Conservation (phyloP, 2,797 vertebrate species). For the Sebastes hubbsi region DNA sequence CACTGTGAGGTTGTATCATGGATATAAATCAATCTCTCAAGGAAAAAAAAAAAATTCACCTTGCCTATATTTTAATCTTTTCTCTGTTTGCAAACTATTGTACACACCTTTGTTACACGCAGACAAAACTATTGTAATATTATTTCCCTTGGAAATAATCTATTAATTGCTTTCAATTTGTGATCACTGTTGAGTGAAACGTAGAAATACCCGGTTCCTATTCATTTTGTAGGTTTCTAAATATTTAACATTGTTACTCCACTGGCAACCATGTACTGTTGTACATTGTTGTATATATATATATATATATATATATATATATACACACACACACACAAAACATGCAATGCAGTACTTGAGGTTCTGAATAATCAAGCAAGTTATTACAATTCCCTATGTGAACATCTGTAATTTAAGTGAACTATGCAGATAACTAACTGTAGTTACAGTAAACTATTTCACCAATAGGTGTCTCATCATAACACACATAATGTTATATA, state of each 20-base stretch:
- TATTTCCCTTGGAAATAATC: background rate
- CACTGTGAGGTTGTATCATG: background rate
- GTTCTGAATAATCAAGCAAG: too few relatives aligned
- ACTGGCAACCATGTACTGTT: background rate
- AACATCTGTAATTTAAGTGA: background rate
- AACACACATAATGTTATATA: background rate
- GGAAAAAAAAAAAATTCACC: background rate
- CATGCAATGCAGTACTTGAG: too few relatives aligned
- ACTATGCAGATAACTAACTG: background rate
- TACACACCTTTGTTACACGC: background rate
- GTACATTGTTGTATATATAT: background rate
- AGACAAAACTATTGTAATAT: background rate
- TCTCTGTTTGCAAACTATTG: background rate
- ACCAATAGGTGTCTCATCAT: background rate
- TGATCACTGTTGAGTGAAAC: background rate
- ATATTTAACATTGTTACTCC: background rate
- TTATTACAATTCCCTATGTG: background rate
- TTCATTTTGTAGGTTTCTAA: background rate
- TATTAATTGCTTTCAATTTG: background rate
- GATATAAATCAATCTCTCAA: background rate
- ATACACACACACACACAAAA: too few relatives aligned
- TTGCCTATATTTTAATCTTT: background rate
- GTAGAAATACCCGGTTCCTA: background rate
- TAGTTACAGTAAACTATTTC: background rate
- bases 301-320: too few relatives aligned